phyloP scores from a whole-genome alignment of 2,113 vertebrate genomes.

The Chloropsis cyanopogon region DNA sequence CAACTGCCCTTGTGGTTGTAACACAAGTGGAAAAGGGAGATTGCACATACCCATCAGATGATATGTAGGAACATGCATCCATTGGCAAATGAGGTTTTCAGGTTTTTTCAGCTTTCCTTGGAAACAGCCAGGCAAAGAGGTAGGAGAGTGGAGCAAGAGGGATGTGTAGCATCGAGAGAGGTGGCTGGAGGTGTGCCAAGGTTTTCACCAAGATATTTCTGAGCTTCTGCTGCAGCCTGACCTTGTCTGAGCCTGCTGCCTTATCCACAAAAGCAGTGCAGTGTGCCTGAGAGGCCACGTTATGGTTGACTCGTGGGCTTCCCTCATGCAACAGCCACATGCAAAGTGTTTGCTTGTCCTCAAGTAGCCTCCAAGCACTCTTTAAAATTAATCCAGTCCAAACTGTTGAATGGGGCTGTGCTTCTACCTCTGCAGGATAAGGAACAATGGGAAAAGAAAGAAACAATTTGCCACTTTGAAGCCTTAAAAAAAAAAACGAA shows the following conservation, averaged over 20 bases:
- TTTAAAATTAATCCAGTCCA: background rate
- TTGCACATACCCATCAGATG: background rate
- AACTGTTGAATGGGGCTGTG: background rate
- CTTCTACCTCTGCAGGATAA: background rate
- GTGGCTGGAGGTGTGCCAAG: background rate
- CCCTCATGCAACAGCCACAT: background rate
- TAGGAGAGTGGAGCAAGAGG: background rate
- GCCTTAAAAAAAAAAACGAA: background rate
- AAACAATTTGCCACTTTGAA: slow-evolving; percentile 9
- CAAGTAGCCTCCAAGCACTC: background rate
- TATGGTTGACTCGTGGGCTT: fast-evolving
- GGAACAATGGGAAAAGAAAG: background rate
- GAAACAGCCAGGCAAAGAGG: background rate
- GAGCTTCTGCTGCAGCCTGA: background rate
- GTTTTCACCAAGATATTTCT: background rate
- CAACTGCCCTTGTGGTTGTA: background rate
- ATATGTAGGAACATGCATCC: background rate
- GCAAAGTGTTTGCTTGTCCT: background rate
- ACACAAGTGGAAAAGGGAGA: background rate
- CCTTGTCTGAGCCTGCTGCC: background rate
- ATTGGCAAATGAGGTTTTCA: background rate
- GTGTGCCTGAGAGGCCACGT: background rate
- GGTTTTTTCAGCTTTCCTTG: background rate
- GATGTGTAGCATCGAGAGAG: fast-evolving
- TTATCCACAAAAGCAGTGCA: background rate